Conservation (phyloP, 2,113 vertebrate genomes). For the Empidonax alnorum region DNA sequence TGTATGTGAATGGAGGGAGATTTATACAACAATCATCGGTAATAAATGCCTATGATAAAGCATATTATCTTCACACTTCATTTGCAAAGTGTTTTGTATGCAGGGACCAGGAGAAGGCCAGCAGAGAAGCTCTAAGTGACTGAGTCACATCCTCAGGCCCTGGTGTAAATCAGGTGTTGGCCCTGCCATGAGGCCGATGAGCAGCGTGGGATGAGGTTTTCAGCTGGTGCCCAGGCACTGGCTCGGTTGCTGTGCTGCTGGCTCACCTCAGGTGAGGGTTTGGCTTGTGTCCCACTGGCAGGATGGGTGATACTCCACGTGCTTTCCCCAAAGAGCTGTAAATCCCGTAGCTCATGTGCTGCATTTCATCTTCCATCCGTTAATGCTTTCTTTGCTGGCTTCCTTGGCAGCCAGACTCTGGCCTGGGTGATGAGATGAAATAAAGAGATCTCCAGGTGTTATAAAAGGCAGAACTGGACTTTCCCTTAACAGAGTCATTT, state of each 20-base stretch:
- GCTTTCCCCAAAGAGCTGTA: neutral
- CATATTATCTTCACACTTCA: constrained; percentile 52
- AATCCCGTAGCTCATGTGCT: neutral
- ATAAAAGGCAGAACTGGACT: neutral
- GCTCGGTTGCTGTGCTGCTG: neutral
- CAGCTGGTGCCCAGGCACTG: neutral
- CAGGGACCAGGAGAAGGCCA: neutral
- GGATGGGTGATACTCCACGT: neutral
- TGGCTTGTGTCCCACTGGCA: neutral
- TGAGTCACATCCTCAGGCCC: neutral
- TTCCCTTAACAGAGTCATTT: neutral
- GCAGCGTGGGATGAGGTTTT: neutral
- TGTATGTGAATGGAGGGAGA: constrained; percentile 45
- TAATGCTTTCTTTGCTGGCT: neutral
- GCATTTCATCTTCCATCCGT: neutral
- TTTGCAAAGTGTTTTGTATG: constrained; percentile 52
- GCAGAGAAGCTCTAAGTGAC: neutral
- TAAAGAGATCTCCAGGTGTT: constrained; percentile 21
- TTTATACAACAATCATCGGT: constrained; percentile 36
- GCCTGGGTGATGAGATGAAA: constrained; percentile 13
- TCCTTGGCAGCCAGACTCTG: neutral
- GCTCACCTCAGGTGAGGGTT: neutral
- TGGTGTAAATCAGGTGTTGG: neutral
- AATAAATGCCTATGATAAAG: constrained; percentile 65
- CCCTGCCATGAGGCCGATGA: neutral